A percentile compares a stretch with the other conserved stretches of the same genome.
phyloP scores from a whole-genome alignment of 92 coral and sea anemone species.

The Umimayanthus chanpuru region DNA sequence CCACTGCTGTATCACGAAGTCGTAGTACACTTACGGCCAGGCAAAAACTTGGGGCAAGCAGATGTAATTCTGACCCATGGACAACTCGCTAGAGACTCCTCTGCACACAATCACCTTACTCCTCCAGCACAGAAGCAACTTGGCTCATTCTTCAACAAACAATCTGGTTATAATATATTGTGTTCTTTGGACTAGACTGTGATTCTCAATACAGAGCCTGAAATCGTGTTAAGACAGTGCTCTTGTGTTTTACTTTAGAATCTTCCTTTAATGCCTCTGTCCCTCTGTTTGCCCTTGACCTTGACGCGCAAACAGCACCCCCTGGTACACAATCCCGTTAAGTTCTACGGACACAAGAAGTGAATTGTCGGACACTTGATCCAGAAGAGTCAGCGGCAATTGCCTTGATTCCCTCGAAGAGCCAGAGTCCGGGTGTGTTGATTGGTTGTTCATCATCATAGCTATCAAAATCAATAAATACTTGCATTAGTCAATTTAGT shows the following conservation, averaged over 20 bases:
- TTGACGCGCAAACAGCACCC: conserved; percentile 93
- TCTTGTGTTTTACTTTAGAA: background rate
- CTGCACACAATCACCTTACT: background rate
- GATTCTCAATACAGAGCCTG: background rate
- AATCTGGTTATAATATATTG: background rate
- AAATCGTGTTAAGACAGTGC: background rate
- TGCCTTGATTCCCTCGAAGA: conserved; percentile 82
- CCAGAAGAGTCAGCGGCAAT: conserved; percentile 82
- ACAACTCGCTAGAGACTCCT: background rate
- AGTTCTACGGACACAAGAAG: conserved; percentile 95
- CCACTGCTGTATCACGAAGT: too few relatives aligned
- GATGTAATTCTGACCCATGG: background rate
- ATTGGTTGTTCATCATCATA: conserved; percentile 58
- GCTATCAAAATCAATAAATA: conserved; percentile 22
- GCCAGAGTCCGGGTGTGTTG: conserved; percentile 64
- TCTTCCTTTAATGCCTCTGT: background rate
- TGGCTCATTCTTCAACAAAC: background rate
- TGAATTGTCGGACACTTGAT: conserved; percentile 95
- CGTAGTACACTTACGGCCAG: too few relatives aligned
- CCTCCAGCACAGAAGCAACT: background rate
- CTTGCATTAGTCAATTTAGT: background rate
- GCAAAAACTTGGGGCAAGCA: background rate
- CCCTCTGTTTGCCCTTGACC: conserved; percentile 17
- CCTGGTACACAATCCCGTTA: conserved; percentile 92
- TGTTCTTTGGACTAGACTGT: background rate